These are phyloP conservation scores for Homalodisca vitripennis DNA, from an alignment of 1,140 invertebrate species.

Conservation along the genomic window DNA sequence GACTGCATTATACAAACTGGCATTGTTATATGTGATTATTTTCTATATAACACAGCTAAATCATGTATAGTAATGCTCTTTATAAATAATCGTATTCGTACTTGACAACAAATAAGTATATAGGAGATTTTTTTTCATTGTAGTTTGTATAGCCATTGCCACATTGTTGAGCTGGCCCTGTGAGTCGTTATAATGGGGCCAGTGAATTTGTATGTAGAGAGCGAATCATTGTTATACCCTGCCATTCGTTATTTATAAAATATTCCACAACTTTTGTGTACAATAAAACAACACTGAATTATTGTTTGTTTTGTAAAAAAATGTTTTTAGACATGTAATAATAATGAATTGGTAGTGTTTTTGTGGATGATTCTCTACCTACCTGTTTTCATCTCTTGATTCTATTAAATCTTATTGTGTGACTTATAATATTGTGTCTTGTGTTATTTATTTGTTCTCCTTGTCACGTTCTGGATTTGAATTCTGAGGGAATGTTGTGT, in stretches of 20 bases:
- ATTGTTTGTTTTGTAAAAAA: slow-evolving; percentile 21
- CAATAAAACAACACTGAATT: slow-evolving; percentile 12
- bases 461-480: no score
- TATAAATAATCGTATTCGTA: slow-evolving; percentile 30
- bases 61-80: slow-evolving; percentile 21
- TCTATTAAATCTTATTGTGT: slow-evolving; percentile 34
- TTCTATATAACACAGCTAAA: slow-evolving; percentile 10
- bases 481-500: no score
- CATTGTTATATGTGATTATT: background rate
- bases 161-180: background rate
- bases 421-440: no score
- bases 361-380: slow-evolving; percentile 25
- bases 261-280: slow-evolving; percentile 28
- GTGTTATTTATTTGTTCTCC: no score
- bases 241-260: slow-evolving; percentile 30
- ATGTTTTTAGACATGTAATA: background rate
- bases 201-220: slow-evolving; percentile 16
- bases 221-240: slow-evolving; percentile 27
- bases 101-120: slow-evolving; percentile 23
- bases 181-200: background rate
- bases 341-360: slow-evolving; percentile 23
- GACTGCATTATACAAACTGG: background rate
- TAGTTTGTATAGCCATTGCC: slow-evolving; percentile 34
- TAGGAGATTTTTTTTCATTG: slow-evolving; percentile 30
- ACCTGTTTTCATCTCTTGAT: slow-evolving; percentile 32